These are phyloP conservation scores for Condylostylus longicornis DNA, from an alignment of 1,140 invertebrate genomes.

Conservation along the genomic window DNA sequence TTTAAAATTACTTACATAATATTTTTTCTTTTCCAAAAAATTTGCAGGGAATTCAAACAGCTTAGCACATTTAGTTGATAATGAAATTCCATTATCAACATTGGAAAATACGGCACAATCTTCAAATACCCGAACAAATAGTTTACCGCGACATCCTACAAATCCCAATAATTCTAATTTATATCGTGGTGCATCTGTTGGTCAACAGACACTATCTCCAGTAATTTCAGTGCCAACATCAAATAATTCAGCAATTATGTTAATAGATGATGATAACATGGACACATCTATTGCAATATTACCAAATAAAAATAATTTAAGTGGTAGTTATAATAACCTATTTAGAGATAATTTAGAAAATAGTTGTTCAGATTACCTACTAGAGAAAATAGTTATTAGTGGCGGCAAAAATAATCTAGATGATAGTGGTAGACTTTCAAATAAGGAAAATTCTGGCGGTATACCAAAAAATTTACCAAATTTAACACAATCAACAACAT, in stretches of 20 bases:
- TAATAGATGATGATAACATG: conserved; percentile 18
- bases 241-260: conserved; percentile 7
- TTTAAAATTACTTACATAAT: too few relatives aligned
- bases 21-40: too few relatives aligned
- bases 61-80: conserved; percentile 44
- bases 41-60: conserved; percentile 45
- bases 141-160: conserved; percentile 18
- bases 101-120: conserved; percentile 25
- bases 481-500: background rate
- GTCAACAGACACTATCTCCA: background rate
- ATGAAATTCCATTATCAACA: conserved; percentile 44
- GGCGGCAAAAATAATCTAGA: too few relatives aligned
- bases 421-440: too few relatives aligned
- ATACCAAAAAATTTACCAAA: too few relatives aligned
- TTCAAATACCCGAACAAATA: conserved; percentile 18
- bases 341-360: conserved; percentile 24
- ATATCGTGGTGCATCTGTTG: background rate
- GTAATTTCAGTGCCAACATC: conserved; percentile 8
- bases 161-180: conserved; percentile 3
- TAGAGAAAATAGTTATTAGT: too few relatives aligned
- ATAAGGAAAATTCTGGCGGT: too few relatives aligned
- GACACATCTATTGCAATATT: conserved; percentile 9
- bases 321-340: conserved; percentile 29
- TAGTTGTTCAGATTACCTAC: too few relatives aligned
- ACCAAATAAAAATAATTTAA: conserved; percentile 25